Evolutionary conservation across 1,140 invertebrate genomes (phyloP).

Genomic region (Drosophila leontia): DNA sequence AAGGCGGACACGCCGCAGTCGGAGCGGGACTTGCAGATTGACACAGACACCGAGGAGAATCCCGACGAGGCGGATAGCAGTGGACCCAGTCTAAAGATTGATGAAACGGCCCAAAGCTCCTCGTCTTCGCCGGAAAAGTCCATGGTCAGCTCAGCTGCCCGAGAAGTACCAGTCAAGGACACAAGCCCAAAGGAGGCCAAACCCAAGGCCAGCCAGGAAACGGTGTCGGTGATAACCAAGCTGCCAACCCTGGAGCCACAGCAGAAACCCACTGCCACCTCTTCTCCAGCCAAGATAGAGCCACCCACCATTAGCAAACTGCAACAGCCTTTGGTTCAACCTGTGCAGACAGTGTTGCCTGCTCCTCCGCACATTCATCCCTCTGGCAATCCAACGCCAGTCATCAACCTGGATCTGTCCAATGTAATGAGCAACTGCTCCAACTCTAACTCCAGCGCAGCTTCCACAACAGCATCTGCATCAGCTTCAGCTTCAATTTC

Average conservation of each 20-base stretch:
- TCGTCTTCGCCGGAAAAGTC: conserved; percentile 36
- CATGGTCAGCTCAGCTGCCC: conserved; percentile 19
- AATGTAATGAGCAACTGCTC: conserved; percentile 80
- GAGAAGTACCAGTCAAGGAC: conserved; percentile 7
- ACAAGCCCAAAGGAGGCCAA: background rate
- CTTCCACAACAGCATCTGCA: conserved; percentile 7
- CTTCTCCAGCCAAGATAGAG: conserved; percentile 62
- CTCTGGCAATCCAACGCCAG: conserved; percentile 27
- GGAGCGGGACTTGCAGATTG: conserved; percentile 93
- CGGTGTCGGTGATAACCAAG: conserved; percentile 71
- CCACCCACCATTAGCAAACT: conserved; percentile 77
- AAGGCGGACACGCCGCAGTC: conserved; percentile 94
- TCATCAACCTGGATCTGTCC: conserved; percentile 72
- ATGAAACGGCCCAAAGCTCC: conserved; percentile 62
- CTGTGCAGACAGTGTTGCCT: conserved; percentile 73
- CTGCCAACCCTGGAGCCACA: conserved; percentile 34
- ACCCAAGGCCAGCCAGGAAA: background rate
- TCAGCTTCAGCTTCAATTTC: conserved; percentile 32
- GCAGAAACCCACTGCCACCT: conserved; percentile 9
- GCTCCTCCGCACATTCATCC: conserved; percentile 15
- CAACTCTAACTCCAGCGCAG: conserved; percentile 40
- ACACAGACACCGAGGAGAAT: conserved; percentile 93
- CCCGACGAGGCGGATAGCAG: conserved; percentile 86
- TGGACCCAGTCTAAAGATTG: conserved; percentile 78
- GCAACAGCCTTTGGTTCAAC: conserved; percentile 76